A percentile compares a stretch with the other conserved stretches of the same genome.
Evolutionary conservation across 2,797 vertebrate species (phyloP).

Genomic region (Gambelia wislizenii): DNA sequence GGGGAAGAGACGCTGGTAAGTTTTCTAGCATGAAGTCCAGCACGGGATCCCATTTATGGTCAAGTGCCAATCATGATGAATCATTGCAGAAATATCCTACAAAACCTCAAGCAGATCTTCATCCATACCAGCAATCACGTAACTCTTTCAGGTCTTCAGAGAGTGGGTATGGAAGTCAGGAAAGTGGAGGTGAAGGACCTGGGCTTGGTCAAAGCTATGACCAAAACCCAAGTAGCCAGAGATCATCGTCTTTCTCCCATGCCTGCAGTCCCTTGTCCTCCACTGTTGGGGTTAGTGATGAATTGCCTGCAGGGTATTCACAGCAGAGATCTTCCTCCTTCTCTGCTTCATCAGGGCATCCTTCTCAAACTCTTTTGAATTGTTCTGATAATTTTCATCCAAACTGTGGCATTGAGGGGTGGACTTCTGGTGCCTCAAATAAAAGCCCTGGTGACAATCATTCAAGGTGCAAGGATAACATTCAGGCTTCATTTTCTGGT

Average conservation of each 20-base stretch:
- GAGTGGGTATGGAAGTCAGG: conserved; percentile 46
- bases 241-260: conserved; percentile 70
- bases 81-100: background rate
- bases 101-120: conserved; percentile 54
- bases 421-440: background rate
- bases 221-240: conserved; percentile 51
- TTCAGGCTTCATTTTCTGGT: conserved; percentile 58
- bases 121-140: conserved; percentile 45
- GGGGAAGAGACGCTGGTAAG: conserved; percentile 68
- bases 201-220: background rate
- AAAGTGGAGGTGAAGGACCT: conserved; percentile 44
- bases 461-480: conserved; percentile 62
- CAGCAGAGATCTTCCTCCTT: conserved; percentile 70
- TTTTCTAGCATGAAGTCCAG: conserved; percentile 46
- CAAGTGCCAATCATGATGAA: conserved; percentile 8
- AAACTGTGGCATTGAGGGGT: conserved; percentile 17
- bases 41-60: conserved; percentile 27
- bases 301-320: conserved; percentile 17
- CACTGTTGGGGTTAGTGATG: conserved; percentile 43
- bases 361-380: background rate
- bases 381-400: conserved; percentile 13
- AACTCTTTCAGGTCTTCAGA: conserved; percentile 45
- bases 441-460: conserved; percentile 35
- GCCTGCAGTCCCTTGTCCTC: conserved; percentile 44
- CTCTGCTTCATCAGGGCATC: conserved; percentile 31